Conservation (phyloP, 2,113 vertebrate species). For the Aix galericulata region DNA sequence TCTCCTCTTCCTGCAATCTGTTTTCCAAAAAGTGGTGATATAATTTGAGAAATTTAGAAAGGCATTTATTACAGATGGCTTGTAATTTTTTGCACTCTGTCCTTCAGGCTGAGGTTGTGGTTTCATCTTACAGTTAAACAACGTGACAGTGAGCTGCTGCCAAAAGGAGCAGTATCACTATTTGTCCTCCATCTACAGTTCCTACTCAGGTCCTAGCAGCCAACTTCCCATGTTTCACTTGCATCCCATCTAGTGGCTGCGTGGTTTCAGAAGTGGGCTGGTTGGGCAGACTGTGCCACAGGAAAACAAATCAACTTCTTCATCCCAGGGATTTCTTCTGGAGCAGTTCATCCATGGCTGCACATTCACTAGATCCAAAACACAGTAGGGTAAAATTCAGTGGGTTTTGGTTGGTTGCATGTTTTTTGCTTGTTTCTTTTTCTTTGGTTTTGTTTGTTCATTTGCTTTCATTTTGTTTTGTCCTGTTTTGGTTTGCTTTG, state of each 20-base stretch:
- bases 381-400: background rate
- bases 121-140: background rate
- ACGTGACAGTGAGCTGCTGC: background rate
- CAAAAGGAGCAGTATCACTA: background rate
- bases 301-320: background rate
- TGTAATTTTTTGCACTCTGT: background rate
- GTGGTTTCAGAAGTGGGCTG: background rate
- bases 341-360: background rate
- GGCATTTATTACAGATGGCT: background rate
- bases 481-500: background rate
- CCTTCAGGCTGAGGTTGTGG: background rate
- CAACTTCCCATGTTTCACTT: accelerated
- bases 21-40: background rate
- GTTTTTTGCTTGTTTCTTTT: accelerated
- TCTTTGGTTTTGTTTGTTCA: background rate
- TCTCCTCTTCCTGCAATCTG: background rate
- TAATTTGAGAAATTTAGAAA: background rate
- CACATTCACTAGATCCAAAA: background rate
- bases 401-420: background rate
- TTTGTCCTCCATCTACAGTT: background rate
- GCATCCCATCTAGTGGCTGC: background rate
- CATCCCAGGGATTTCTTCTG: background rate
- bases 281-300: background rate
- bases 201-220: background rate
- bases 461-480: too few relatives aligned